Evolutionary conservation across 2,888 invertebrate species (phyloP), one percentile per base, ranked within the genome.

Genomic region (Amphipoea lucens): DNA sequence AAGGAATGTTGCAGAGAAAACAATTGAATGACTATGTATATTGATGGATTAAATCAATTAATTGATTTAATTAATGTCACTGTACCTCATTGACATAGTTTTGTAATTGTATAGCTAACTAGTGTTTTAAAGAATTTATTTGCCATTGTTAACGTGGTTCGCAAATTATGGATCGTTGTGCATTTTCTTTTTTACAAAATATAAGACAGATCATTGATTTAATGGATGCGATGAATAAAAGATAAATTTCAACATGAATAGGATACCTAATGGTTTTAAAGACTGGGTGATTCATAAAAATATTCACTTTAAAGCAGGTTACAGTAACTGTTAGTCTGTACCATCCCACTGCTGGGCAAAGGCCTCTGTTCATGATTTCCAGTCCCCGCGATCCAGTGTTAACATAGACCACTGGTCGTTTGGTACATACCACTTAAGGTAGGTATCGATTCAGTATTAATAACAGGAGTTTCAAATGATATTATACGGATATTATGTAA

Each of bases 1-100:
- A 60, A 84, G 87, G 90, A 91, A 92, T 92, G 89, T 80, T 62
- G 82, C 42, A 84, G 82, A 73, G 88, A 90, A 91, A 89, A 90
- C 88, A 89, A 89, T 86, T 81, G 86, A 85, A 79, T 84, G 69
- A 54, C 73, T 76, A 76, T 79, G 87, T 79, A 88, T 88, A 89
- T 80, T 85, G 76, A 87, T 87, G 76, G 67, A 78, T 80, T 81
- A 45, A 78, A 60, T 78, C 82, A 85, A 89, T 87, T 81, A 77
- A 87, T 84, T 79, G 71, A 69, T 76, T 81, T 68, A 79, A 86
- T 83, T 82, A 84, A 81, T 81, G 82, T 79, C 78, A 72, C 76
- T 71, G 78, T 57, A 76, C 79, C 63, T 82, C 82, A 82, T 75
- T 82, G 85, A 83, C 81, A 76, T 81, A 72, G 66, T 77, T 87